Percentiles rank a stretch among this genome's conserved stretches.
Evolutionary conservation across 1,140 invertebrate genomes (phyloP).

Genomic region (Aphelenchoides besseyi): DNA sequence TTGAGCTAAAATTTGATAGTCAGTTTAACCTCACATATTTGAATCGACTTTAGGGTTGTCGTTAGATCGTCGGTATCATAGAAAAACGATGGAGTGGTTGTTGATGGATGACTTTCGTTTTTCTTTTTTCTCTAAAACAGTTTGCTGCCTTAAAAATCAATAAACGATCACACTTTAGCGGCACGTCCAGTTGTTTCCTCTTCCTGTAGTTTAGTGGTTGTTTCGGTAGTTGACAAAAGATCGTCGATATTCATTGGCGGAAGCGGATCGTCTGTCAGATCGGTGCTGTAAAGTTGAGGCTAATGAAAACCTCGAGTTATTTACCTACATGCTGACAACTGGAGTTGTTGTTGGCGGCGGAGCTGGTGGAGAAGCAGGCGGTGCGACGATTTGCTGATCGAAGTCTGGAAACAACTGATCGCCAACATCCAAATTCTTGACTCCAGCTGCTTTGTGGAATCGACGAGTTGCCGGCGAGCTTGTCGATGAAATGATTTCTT

Average conservation of each 20-base stretch:
- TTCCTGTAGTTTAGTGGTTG: background rate
- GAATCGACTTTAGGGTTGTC: background rate
- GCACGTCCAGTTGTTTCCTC: background rate
- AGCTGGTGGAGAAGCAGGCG: conserved; percentile 8
- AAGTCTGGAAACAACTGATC: background rate
- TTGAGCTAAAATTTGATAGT: background rate
- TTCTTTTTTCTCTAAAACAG: background rate
- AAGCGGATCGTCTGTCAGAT: background rate
- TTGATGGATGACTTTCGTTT: background rate
- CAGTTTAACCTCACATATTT: background rate
- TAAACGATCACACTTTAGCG: too few species aligned
- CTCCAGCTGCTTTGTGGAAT: background rate
- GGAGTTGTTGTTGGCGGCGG: background rate
- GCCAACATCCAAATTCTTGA: background rate
- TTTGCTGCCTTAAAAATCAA: background rate
- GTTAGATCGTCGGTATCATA: background rate
- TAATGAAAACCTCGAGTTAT: too few species aligned
- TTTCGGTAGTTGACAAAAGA: background rate
- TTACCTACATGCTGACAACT: conserved; percentile 7
- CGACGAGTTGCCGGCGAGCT: background rate
- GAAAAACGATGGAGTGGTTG: background rate
- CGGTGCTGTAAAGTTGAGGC: background rate
- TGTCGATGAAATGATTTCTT: background rate
- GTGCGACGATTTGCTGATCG: background rate
- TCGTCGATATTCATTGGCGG: background rate